Percentiles rank a stretch among this genome's conserved stretches.
phyloP scores from a whole-genome alignment of 2,113 vertebrate genomes.

The Synchiropus splendidus region DNA sequence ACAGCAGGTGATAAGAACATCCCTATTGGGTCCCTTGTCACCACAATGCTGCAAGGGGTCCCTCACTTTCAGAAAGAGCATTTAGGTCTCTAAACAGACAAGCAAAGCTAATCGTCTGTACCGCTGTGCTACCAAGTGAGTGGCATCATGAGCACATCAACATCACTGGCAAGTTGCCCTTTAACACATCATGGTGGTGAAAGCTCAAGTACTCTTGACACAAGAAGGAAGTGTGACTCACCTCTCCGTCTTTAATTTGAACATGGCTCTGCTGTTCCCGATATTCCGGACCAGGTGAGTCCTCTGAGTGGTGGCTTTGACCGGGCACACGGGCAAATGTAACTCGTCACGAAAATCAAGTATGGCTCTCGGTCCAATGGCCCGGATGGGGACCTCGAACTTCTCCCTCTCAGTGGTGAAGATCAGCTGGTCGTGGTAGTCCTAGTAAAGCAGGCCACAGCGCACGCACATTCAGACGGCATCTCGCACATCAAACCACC shows the following conservation, averaged over 20 bases:
- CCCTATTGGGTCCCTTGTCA: too few species aligned
- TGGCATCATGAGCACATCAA: too few species aligned
- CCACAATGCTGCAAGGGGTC: too few species aligned
- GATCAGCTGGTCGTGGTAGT: conserved; percentile 73
- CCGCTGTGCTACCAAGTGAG: too few species aligned
- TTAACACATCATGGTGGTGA: too few species aligned
- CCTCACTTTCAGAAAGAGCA: not conserved
- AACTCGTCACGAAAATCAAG: conserved; percentile 79
- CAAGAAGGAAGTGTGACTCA: too few species aligned
- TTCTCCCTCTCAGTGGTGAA: conserved; percentile 74
- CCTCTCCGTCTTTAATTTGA: conserved; percentile 66
- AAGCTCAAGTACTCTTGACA: too few species aligned
- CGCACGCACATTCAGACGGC: too few species aligned
- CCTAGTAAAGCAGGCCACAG: conserved; percentile 63
- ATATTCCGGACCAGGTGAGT: conserved; percentile 72
- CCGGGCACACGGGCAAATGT: conserved; percentile 66
- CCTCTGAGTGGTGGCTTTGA: conserved; percentile 72
- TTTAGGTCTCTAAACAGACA: too few species aligned
- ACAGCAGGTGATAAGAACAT: not conserved
- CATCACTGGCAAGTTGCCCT: too few species aligned
- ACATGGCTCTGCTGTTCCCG: conserved; percentile 67
- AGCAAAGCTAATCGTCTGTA: too few species aligned
- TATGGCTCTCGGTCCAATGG: conserved; percentile 69
- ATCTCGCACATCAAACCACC: too few species aligned
- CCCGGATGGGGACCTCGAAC: conserved; percentile 72